phyloP scores from a whole-genome alignment of 2,113 vertebrate species.

The Vidua chalybeata region DNA sequence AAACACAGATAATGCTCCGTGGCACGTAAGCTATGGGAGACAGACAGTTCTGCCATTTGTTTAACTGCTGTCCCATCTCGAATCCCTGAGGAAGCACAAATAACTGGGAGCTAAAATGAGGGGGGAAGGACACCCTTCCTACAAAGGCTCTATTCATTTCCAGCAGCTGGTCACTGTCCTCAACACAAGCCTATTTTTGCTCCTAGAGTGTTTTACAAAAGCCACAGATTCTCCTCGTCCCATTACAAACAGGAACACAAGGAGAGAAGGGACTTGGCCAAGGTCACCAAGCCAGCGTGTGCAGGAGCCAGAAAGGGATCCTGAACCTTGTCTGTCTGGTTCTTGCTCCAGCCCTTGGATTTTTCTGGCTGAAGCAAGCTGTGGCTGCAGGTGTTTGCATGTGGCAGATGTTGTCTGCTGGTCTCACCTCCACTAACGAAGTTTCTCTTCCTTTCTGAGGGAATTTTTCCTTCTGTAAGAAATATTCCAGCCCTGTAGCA shows the following conservation, averaged over 20 bases:
- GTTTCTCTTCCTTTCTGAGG: neutral
- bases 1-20: neutral
- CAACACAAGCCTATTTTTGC: conserved; percentile 45
- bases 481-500: neutral
- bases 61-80: neutral
- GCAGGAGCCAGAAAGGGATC: neutral
- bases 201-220: conserved; percentile 24
- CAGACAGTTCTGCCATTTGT: conserved; percentile 39
- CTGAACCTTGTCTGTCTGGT: neutral
- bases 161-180: conserved; percentile 58
- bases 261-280: neutral
- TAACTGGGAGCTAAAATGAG: neutral
- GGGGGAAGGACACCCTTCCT: neutral
- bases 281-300: neutral
- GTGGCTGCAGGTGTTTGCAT: conserved; percentile 13
- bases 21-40: conserved; percentile 5
- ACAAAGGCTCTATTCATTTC: conserved; percentile 47
- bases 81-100: conserved; percentile 20
- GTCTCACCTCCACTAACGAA: neutral
- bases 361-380: neutral
- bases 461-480: neutral
- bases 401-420: neutral
- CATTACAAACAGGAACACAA: conserved; percentile 18
- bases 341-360: neutral
- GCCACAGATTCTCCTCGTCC: conserved; percentile 3